Evolutionary conservation across 1,140 invertebrate species (phyloP).

Genomic region (Caenorhabditis elegans): WBcel235 BX284602.5:4012501-4013000

Average conservation of each 20-base stretch:
- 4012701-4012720: constrained; percentile 52
- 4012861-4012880: constrained; percentile 51
- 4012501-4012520: background rate
- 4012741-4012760: background rate
- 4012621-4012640: constrained; percentile 20
- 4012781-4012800: constrained; percentile 48
- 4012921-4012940: constrained; percentile 55
- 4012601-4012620: background rate
- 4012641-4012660: constrained; percentile 48
- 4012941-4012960: constrained; percentile 73
- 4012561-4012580: constrained; percentile 2
- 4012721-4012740: background rate
- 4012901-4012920: constrained; percentile 60
- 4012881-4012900: constrained; percentile 50
- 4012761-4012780: background rate
- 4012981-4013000: constrained; percentile 70
- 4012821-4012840: constrained; percentile 56
- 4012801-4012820: background rate
- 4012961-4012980: constrained; percentile 89
- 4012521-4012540: background rate
- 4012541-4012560: background rate
- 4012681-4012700: constrained; percentile 63
- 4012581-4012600: background rate
- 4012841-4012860: constrained; percentile 61
- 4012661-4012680: constrained; percentile 52